Base-by-base conservation (phyloP, 1,140 invertebrate species). In the Hestina assimilis region DNA sequence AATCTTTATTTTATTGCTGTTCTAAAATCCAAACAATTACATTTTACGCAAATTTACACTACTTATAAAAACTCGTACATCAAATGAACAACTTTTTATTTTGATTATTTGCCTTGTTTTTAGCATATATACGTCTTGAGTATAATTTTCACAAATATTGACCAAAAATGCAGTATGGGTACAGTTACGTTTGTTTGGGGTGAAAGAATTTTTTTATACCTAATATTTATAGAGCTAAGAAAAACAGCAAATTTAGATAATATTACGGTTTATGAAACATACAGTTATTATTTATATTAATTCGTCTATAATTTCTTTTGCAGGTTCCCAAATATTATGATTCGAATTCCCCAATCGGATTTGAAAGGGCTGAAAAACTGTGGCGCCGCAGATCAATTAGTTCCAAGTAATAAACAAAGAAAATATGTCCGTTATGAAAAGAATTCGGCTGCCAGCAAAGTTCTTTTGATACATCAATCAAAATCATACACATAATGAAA, bases 401-500 rank as follows among this genome's bases (percentile, higher is more conserved):
- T 87, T 87, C 83, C 75, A 69, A 80, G 83, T 84, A 84, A 86
- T 86, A 82, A 83, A 86, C 81, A 82, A 82, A 86, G 68, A 66
- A 75, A 79, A 78, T 77, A 85, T 83, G 66, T 61, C 56, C 29
- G 76, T 75, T 83, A 81, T 80, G 85, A 67, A 62, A 79, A 72
- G 83, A 88, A 88, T 88, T 75, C 69, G 72, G 54, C 73, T 63
- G 71, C 48, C 64, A 60, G 57, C 63, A 63, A 72, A 80, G 75
- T 88, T 88, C 83, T 86, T 88, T 75, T 78, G 80, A 72, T 70
- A 67, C 80, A 88, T 88, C 85, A 88, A 88, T 88, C 85, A 88
- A 88, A 88, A 88, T 88, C 83, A 88, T 88, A 86, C 77, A 75
- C 79, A 85, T 88, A 88, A 88, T 88, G 81, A 86, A 88, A 88